Conservation (phyloP, 64 coral and sea anemone genomes). For the Acropora tenuis region DNA sequence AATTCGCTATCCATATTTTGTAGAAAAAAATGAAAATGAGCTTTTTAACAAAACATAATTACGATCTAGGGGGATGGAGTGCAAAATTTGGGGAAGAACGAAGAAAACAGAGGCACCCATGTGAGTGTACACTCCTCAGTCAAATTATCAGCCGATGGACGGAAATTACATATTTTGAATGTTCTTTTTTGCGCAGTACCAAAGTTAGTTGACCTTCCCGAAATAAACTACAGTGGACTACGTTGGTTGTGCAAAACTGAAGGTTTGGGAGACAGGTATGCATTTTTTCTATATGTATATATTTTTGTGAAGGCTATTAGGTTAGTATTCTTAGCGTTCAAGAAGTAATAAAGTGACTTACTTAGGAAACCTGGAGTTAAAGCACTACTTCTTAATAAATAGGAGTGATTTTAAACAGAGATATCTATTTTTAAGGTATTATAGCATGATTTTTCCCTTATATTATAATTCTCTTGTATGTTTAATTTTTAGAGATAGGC, state of each 20-base stretch:
- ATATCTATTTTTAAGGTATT: too few relatives aligned
- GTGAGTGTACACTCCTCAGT: slow-evolving; percentile 26
- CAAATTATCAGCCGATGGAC: too few relatives aligned
- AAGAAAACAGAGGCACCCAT: slow-evolving; percentile 56
- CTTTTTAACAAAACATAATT: background rate
- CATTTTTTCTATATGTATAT: background rate
- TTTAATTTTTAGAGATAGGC: slow-evolving; percentile 41
- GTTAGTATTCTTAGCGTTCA: too few relatives aligned
- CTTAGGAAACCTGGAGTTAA: too few relatives aligned
- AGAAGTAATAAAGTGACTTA: too few relatives aligned
- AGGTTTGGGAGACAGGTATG: slow-evolving; percentile 75
- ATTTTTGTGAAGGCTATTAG: background rate
- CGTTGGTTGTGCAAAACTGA: slow-evolving; percentile 72
- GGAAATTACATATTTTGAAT: too few relatives aligned
- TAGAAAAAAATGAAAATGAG: slow-evolving; percentile 63
- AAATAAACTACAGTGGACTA: slow-evolving; percentile 73
- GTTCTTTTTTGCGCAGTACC: slow-evolving; percentile 59
- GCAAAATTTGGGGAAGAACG: slow-evolving; percentile 78
- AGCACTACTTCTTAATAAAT: too few relatives aligned
- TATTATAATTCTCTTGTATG: too few relatives aligned
- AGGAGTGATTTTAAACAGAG: too few relatives aligned
- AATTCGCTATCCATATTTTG: background rate
- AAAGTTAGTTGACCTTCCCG: slow-evolving; percentile 73
- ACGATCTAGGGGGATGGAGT: slow-evolving; percentile 64
- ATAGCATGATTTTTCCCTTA: too few relatives aligned